A percentile compares a stretch with the other conserved stretches of the same genome.
Evolutionary conservation across 2,888 invertebrate genomes (phyloP).

Genomic region (Cephus sareptanus): DNA sequence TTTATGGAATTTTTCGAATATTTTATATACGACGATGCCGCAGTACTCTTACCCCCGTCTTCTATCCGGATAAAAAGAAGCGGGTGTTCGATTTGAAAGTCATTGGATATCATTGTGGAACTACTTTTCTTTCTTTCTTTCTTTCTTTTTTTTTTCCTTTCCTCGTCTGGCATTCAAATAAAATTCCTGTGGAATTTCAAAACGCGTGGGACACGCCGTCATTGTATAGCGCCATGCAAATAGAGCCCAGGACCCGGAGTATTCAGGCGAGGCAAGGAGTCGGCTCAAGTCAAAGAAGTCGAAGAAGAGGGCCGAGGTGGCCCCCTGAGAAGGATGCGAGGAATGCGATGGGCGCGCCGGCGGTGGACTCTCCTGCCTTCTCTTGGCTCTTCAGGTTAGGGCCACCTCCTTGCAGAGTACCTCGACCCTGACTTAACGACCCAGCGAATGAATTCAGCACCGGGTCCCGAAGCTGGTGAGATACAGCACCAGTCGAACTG

Average conservation of each 20-base stretch:
- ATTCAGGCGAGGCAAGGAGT: background rate
- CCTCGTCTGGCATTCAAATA: background rate
- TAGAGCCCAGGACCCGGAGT: background rate
- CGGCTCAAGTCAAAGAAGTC: background rate
- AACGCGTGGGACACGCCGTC: background rate
- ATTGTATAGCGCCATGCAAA: background rate
- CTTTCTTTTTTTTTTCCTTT: background rate
- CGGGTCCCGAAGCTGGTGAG: background rate
- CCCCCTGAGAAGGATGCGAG: slow-evolving; percentile 47
- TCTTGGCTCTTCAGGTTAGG: slow-evolving; percentile 16
- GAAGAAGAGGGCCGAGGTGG: background rate
- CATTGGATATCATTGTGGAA: background rate
- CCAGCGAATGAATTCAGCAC: background rate
- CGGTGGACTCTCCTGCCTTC: slow-evolving; percentile 19
- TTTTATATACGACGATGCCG: background rate
- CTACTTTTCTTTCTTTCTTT: background rate
- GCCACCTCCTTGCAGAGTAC: slow-evolving; percentile 1
- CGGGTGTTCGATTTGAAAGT: background rate
- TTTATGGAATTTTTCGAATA: background rate
- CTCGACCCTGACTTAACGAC: slow-evolving; percentile 1
- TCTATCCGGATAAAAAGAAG: background rate
- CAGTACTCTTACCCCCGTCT: background rate
- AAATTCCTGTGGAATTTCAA: background rate
- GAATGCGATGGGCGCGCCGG: slow-evolving; percentile 60
- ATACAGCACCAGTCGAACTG: background rate